Evolutionary conservation across 2,113 vertebrate species (phyloP).

Genomic region (Festucalex cinctus): DNA sequence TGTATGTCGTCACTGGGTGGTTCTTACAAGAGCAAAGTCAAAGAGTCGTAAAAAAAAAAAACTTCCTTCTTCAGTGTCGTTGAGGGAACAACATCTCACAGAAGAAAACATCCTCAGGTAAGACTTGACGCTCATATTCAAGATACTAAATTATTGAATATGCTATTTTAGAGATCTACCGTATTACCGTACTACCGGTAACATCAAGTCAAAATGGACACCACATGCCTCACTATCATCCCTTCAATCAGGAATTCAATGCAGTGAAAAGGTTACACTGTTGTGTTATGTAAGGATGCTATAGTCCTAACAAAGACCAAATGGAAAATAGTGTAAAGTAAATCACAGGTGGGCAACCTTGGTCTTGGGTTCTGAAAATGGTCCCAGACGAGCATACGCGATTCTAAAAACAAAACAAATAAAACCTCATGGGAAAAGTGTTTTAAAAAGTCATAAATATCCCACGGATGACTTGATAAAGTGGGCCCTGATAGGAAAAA

Average conservation of each 20-base stretch:
- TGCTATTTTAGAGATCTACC: background rate
- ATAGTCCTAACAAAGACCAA: background rate
- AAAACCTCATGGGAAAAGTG: background rate
- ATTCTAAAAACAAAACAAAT: background rate
- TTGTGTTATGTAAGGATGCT: background rate
- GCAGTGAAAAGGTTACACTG: background rate
- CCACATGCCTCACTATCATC: too few species aligned
- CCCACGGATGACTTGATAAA: background rate
- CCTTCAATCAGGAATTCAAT: background rate
- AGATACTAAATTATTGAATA: background rate
- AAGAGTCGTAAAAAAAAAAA: conserved; percentile 62
- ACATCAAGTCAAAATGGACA: background rate
- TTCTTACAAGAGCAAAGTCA: conserved; percentile 74
- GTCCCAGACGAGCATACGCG: background rate
- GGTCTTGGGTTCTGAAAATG: background rate
- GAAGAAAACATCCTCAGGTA: conserved; percentile 37
- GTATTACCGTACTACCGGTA: too few species aligned
- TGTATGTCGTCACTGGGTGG: conserved; percentile 14
- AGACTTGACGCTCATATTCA: background rate
- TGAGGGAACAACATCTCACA: conserved; percentile 9
- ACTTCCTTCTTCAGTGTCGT: conserved; percentile 45
- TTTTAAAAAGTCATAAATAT: background rate
- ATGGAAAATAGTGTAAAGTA: background rate
- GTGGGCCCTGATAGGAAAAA: background rate
- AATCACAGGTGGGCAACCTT: background rate